Percentiles rank a stretch among this genome's conserved stretches.
Conservation (phyloP, 2,797 vertebrate species). For the Netta rufina region DNA sequence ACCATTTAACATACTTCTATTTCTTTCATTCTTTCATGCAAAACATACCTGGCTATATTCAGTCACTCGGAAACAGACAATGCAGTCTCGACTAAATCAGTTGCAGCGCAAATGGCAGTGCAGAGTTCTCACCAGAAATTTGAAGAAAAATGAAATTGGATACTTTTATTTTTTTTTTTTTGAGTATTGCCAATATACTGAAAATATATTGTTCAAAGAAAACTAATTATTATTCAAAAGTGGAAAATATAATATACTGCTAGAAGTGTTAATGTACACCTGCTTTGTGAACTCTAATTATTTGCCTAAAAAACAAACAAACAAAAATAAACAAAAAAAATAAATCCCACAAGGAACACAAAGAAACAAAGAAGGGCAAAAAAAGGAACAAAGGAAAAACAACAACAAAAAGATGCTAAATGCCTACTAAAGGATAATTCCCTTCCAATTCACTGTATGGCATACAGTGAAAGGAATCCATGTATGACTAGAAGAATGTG, state of each 20-base stretch:
- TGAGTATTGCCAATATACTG: not conserved
- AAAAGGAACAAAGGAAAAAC: not conserved
- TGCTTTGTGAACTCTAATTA: not conserved
- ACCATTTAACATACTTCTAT: not conserved
- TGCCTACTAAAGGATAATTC: not conserved
- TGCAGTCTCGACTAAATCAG: not conserved
- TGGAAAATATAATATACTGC: not conserved
- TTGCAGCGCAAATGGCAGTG: not conserved
- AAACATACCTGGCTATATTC: not conserved
- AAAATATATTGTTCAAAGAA: not conserved
- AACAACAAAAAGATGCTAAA: not conserved
- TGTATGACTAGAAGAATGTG: fast-evolving
- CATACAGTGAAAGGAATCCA: not conserved
- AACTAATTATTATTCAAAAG: not conserved
- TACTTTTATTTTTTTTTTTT: not conserved
- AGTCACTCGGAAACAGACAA: not conserved
- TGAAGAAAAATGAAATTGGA: not conserved
- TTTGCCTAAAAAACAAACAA: not conserved
- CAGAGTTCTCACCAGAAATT: not conserved
- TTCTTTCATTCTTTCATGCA: not conserved
- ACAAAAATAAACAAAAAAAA: no score
- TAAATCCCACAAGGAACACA: no score
- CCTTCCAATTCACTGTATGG: not conserved
- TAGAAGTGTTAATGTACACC: not conserved
- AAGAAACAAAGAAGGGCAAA: no score